phyloP scores from a whole-genome alignment of 2,113 vertebrate species.

The Ancistrus triradiatus region DNA sequence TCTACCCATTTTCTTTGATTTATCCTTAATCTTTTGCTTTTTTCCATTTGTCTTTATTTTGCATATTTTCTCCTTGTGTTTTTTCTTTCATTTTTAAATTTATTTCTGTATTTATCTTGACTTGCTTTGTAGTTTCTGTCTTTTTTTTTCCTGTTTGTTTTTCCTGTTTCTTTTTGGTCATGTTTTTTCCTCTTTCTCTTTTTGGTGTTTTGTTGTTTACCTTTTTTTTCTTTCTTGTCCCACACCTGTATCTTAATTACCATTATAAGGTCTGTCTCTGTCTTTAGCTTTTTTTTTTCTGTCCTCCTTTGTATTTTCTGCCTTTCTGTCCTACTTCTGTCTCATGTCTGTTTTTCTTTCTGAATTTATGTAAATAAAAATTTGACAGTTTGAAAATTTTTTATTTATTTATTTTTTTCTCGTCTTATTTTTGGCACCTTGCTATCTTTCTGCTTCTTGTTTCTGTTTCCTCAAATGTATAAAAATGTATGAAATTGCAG shows the following conservation, averaged over 20 bases:
- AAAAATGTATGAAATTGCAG: too few species aligned
- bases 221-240: background rate
- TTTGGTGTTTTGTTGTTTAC: background rate
- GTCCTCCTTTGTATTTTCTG: background rate
- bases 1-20: background rate
- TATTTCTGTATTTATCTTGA: background rate
- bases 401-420: background rate
- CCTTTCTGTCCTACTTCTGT: background rate
- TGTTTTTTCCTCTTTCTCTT: too few species aligned
- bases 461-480: too few species aligned
- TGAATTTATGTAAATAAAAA: too few species aligned
- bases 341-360: too few species aligned
- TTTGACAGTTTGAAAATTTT: too few species aligned
- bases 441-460: too few species aligned
- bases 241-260: too few species aligned
- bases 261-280: too few species aligned
- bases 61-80: background rate
- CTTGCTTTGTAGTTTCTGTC: background rate
- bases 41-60: background rate
- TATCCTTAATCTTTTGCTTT: background rate
- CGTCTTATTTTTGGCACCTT: background rate
- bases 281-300: background rate
- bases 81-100: background rate
- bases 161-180: too few species aligned
- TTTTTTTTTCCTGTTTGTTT: too few species aligned